phyloP scores from a whole-genome alignment of 2,888 invertebrate species.

The Prosopocoilus inquinatus region DNA sequence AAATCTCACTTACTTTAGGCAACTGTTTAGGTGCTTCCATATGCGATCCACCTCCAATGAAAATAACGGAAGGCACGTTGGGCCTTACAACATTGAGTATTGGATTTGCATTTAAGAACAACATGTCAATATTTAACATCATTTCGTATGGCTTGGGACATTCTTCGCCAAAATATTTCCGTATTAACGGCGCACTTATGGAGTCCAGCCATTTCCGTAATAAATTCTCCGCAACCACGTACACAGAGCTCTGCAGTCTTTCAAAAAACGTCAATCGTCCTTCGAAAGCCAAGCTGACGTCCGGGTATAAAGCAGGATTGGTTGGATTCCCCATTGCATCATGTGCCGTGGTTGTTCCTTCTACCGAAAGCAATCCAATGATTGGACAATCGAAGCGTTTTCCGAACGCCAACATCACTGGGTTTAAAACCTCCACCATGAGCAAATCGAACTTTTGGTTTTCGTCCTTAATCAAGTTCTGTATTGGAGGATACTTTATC shows the following conservation, averaged over 20 bases:
- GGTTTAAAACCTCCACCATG: constrained; percentile 39
- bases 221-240: constrained; percentile 29
- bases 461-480: constrained; percentile 37
- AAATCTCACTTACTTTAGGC: constrained; percentile 35
- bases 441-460: constrained; percentile 41
- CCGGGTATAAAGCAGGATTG: constrained; percentile 43
- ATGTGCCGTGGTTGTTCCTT: constrained; percentile 34
- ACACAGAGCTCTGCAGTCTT: constrained; percentile 34
- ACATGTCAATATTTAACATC: constrained; percentile 39
- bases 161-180: constrained; percentile 41
- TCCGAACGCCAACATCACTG: constrained; percentile 36
- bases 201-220: not conserved
- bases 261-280: constrained; percentile 50
- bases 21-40: constrained; percentile 34
- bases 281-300: constrained; percentile 35
- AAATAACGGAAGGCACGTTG: constrained; percentile 39
- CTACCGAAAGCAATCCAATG: constrained; percentile 42
- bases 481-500: constrained; percentile 33
- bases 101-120: constrained; percentile 41
- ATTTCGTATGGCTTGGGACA: constrained; percentile 41
- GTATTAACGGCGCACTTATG: not conserved
- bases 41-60: constrained; percentile 35
- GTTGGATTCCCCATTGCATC: constrained; percentile 40
- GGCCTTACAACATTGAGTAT: constrained; percentile 39
- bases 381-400: constrained; percentile 42